Evolutionary conservation across 2,888 invertebrate genomes (phyloP).

Genomic region (Xestoiulus laeticollis): DNA sequence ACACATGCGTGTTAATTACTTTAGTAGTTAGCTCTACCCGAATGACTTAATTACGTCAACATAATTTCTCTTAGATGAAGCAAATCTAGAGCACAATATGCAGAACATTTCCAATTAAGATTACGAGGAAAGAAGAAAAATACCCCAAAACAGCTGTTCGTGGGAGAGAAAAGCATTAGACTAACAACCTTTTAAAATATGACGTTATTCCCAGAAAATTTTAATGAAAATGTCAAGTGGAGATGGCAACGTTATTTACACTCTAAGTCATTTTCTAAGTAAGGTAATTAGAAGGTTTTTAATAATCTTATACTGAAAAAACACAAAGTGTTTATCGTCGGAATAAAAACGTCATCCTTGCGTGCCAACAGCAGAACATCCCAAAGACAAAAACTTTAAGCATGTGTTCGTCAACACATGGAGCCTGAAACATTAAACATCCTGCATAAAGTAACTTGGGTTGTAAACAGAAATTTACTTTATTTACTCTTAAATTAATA

Average conservation of each 20-base stretch:
- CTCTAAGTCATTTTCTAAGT: not conserved
- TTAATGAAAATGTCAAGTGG: not conserved
- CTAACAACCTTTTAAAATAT: not conserved
- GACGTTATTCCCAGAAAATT: not conserved
- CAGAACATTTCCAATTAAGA: not conserved
- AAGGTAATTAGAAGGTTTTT: not conserved
- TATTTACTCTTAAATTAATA: no score
- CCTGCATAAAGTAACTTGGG: no score
- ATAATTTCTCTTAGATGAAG: not conserved
- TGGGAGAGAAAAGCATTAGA: not conserved
- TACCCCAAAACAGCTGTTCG: not conserved
- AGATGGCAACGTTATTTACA: not conserved
- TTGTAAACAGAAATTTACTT: no score
- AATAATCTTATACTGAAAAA: not conserved
- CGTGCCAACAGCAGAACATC: not conserved
- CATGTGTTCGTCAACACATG: no score
- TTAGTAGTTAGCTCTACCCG: not conserved
- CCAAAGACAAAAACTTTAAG: not conserved
- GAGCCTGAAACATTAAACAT: no score
- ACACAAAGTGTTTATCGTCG: not conserved
- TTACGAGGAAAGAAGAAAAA: not conserved
- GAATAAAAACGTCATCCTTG: not conserved
- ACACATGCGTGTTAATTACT: not conserved
- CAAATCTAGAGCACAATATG: not conserved
- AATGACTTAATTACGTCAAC: not conserved